Percentiles rank a stretch among this genome's conserved stretches.
Evolutionary conservation across 2,113 vertebrate genomes (phyloP).

Genomic region (Nestor notabilis): DNA sequence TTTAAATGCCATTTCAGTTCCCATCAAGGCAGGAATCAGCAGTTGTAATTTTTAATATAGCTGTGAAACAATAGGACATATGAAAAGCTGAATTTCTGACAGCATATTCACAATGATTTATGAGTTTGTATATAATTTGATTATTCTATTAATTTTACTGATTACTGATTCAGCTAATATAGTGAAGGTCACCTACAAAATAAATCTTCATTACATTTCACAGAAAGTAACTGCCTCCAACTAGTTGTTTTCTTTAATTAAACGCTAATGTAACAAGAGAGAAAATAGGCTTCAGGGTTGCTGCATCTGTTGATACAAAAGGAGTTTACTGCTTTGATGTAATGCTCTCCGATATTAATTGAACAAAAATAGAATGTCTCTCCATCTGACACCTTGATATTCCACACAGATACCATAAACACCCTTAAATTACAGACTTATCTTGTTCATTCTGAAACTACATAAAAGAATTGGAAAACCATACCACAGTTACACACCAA

Average conservation of each 20-base stretch:
- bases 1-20: conserved; percentile 84
- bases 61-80: conserved; percentile 82
- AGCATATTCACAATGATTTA: conserved; percentile 83
- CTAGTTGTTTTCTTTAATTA: conserved; percentile 90
- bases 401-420: background rate
- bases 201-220: conserved; percentile 87
- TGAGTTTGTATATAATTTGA: conserved; percentile 91
- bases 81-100: conserved; percentile 83
- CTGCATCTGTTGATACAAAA: conserved; percentile 57
- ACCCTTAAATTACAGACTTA: background rate
- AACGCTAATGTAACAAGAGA: conserved; percentile 85
- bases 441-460: background rate
- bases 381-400: conserved; percentile 36
- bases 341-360: conserved; percentile 52
- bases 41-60: conserved; percentile 80
- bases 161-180: conserved; percentile 86
- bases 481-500: background rate
- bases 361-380: conserved; percentile 52
- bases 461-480: background rate
- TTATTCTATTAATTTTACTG: conserved; percentile 92
- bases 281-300: conserved; percentile 71
- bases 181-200: conserved; percentile 88
- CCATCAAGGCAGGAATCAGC: conserved; percentile 79
- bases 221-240: conserved; percentile 84
- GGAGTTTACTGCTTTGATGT: conserved; percentile 33